Evolutionary conservation across 2,888 invertebrate species (phyloP), one percentile per base, ranked within the genome.

Genomic region (Molorchus minor): DNA sequence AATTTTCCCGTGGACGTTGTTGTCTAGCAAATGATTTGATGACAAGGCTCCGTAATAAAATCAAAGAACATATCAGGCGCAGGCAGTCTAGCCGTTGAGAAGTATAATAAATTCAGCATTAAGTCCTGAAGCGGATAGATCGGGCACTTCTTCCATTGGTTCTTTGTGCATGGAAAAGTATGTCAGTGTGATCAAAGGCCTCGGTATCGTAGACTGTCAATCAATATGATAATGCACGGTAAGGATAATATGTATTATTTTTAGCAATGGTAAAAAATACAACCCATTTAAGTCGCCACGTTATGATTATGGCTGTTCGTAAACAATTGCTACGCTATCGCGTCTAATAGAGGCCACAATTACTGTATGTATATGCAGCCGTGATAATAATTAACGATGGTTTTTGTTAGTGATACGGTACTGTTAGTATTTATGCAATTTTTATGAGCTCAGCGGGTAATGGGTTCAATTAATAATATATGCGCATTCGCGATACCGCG

Each of bases 151-250:
- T 51, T 54, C 13, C n/a, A 30, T 29, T 40, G 21, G 19, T 53
- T 53, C 25, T 19, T 33, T 20, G 19, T 17, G 47, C n/a, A 30
- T 25, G 44, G 25, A 54, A 58, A 58, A 54, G 58, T 58, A 35
- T 58, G 58, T 43, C 49, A 55, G 38, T 33, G 10, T 25, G 45
- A 59, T 59, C 36, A 49, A 58, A 58, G 54, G 33, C 58, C 52
- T 38, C 46, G n/a, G 45, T 16, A 29, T 15, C 13, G 25, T 45
- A 19, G 2, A 25, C 45, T 45, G 41, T 52, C 53, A 58, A 53
- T 57, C 52, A 55, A 55, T 58, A 54, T 35, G 46, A 54, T 49
- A 56, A 60, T 51, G 20, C 25, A 25, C 47, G 47, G 47, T 56
- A 44, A 19, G 47, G 33, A 45, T 56, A 53, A 60, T 43, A 49